Percentiles rank a stretch among this genome's conserved stretches.
These are phyloP conservation scores for Chlamydotis undulata DNA, from an alignment of 2,113 vertebrate species.

Conservation along the genomic window DNA sequence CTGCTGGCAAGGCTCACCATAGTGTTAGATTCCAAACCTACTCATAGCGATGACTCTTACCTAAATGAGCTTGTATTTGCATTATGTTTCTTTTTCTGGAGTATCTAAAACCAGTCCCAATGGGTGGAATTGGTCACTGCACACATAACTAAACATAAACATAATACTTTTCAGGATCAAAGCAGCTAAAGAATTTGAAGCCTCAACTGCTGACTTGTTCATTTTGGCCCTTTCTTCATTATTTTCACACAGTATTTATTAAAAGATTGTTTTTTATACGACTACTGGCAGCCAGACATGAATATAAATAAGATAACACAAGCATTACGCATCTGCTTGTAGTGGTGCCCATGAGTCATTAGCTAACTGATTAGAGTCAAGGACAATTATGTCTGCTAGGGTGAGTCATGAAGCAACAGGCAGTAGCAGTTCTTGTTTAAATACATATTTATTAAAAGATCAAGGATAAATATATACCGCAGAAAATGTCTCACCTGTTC, in stretches of 20 bases:
- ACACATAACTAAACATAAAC: not conserved
- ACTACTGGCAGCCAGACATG: not conserved
- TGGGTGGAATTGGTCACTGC: not conserved
- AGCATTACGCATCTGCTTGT: not conserved
- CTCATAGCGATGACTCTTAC: not conserved
- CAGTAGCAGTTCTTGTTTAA: not conserved
- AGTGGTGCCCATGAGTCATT: not conserved
- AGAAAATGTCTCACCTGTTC: constrained; percentile 82
- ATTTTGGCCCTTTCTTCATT: not conserved
- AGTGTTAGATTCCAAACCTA: not conserved
- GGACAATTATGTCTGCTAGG: not conserved
- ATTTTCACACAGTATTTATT: not conserved
- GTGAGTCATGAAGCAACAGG: not conserved
- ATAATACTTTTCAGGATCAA: not conserved
- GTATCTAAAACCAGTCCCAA: not conserved
- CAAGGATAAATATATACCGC: not conserved
- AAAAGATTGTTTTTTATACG: not conserved
- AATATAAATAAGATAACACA: not conserved
- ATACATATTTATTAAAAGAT: not conserved
- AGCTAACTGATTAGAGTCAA: not conserved
- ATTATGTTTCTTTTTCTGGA: not conserved
- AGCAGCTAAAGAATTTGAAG: not conserved
- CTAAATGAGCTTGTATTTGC: not conserved
- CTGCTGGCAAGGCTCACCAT: not conserved
- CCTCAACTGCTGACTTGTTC: not conserved